Conservation (phyloP, 1,140 invertebrate genomes). For the Sycophila sp. region DNA sequence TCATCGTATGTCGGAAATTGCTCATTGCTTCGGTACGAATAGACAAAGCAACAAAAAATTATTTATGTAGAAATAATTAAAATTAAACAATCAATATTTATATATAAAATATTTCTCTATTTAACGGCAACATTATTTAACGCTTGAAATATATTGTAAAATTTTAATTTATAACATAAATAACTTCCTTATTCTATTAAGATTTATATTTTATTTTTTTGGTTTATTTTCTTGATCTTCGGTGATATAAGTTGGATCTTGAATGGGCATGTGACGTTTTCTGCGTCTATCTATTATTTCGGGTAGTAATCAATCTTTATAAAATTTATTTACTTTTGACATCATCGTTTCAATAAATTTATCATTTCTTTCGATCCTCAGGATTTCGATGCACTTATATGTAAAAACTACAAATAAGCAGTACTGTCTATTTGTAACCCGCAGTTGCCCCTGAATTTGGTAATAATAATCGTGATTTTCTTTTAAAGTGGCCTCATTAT, state of each 20-base stretch:
- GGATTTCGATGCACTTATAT: neutral
- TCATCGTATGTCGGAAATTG: too few relatives aligned
- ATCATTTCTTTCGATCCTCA: neutral
- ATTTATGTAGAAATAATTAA: too few relatives aligned
- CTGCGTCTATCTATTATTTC: neutral
- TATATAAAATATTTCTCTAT: too few relatives aligned
- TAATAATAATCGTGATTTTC: neutral
- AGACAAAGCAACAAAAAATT: too few relatives aligned
- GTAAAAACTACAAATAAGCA: neutral
- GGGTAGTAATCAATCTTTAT: neutral
- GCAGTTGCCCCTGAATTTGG: neutral
- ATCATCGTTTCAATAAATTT: neutral
- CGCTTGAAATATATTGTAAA: too few relatives aligned
- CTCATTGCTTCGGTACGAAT: too few relatives aligned
- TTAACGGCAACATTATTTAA: too few relatives aligned
- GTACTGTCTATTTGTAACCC: neutral
- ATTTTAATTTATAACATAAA: too few relatives aligned
- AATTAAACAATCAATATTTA: too few relatives aligned
- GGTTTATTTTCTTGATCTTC: too few relatives aligned
- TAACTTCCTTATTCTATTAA: too few relatives aligned
- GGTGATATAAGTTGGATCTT: neutral
- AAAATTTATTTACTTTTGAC: neutral
- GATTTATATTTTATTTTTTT: too few relatives aligned
- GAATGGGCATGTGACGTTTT: neutral
- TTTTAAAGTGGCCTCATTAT: constrained; percentile 22